phyloP scores from a whole-genome alignment of 2,113 vertebrate genomes.

The Ibidorhyncha struthersii region DNA sequence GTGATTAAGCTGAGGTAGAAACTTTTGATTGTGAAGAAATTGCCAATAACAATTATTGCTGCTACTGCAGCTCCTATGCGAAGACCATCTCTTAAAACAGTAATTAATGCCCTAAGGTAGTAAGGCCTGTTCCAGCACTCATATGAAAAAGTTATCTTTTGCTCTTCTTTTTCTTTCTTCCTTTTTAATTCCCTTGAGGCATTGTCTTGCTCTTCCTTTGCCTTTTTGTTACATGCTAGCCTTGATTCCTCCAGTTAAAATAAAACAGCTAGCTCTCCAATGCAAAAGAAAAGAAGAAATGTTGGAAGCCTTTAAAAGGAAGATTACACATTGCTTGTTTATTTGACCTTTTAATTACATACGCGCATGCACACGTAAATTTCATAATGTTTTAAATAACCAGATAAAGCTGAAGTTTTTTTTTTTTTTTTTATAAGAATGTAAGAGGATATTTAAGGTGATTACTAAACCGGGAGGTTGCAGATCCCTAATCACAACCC shows the following conservation, averaged over 20 bases:
- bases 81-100: not conserved
- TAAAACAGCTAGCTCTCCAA: not conserved
- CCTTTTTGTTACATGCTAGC: not conserved
- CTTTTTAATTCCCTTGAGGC: not conserved
- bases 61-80: not conserved
- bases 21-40: not conserved
- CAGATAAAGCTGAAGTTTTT: not conserved
- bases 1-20: not conserved
- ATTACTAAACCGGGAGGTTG: not conserved
- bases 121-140: not conserved
- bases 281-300: not conserved
- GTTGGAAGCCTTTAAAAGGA: not conserved
- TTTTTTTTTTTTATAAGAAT: not conserved
- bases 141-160: not conserved
- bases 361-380: not conserved
- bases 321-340: not conserved
- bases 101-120: not conserved
- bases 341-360: not conserved
- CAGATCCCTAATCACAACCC: not conserved
- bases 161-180: rapidly evolving
- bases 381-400: not conserved
- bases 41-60: not conserved
- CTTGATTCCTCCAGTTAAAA: not conserved
- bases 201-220: not conserved
- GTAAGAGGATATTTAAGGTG: not conserved